Conservation (phyloP, 2,113 vertebrate genomes). For the Melanerpes formicivorus region DNA sequence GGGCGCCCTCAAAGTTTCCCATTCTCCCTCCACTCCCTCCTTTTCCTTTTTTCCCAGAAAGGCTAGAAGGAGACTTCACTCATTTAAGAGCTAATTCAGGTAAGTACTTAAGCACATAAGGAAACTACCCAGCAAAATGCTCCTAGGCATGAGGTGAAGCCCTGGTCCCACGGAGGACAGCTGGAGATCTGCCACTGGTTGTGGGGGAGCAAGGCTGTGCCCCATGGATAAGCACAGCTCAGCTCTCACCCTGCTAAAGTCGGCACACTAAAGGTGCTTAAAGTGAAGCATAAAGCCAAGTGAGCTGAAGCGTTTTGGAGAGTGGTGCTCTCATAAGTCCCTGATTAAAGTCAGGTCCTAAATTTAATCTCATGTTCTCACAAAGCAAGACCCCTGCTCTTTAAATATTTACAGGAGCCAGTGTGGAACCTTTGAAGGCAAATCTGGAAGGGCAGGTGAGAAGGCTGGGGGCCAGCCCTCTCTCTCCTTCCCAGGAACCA, state of each 20-base stretch:
- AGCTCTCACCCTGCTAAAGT: fast-evolving
- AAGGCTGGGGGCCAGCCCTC: neutral
- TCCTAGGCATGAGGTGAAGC: neutral
- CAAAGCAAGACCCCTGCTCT: neutral
- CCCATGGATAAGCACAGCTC: neutral
- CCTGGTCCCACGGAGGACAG: neutral
- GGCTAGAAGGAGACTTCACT: neutral
- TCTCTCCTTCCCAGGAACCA: neutral
- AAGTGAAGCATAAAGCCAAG: neutral
- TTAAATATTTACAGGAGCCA: neutral
- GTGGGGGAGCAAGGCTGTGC: neutral
- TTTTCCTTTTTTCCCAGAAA: neutral
- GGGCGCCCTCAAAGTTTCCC: neutral
- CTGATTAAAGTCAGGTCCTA: neutral
- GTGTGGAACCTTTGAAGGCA: neutral
- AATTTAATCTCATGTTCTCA: neutral
- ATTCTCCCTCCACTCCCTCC: neutral
- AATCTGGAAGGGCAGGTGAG: neutral
- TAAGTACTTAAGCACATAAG: neutral
- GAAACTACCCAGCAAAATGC: neutral
- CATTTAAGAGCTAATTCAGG: constrained; percentile 6
- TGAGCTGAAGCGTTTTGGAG: neutral
- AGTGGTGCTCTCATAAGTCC: fast-evolving
- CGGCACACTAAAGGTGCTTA: neutral
- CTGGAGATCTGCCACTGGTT: neutral